phyloP scores from a whole-genome alignment of 1,140 invertebrate species.

The Drosophila athabasca region DNA sequence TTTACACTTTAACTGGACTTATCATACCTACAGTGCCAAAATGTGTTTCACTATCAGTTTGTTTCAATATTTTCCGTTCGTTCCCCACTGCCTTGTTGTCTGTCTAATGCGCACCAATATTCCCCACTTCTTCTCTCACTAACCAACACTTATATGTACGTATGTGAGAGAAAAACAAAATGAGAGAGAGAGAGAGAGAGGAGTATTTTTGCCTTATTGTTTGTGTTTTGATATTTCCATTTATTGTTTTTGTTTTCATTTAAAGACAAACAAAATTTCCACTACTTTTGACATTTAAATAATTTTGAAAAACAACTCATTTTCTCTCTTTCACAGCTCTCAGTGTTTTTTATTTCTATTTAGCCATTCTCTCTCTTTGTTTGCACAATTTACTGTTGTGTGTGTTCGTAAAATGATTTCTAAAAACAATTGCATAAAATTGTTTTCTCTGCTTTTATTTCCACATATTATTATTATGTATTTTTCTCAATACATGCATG shows the following conservation, averaged over 20 bases:
- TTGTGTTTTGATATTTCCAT: constrained; percentile 42
- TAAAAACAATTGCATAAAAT: constrained; percentile 48
- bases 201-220: constrained; percentile 40
- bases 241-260: constrained; percentile 38
- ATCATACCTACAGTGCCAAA: constrained; percentile 40
- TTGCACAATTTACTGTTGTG: constrained; percentile 42
- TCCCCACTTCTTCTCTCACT: constrained; percentile 18
- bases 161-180: constrained; percentile 3
- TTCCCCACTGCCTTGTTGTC: constrained; percentile 53
- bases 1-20: background rate
- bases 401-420: constrained; percentile 23
- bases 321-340: constrained; percentile 5
- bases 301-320: constrained; percentile 18
- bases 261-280: constrained; percentile 43
- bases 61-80: constrained; percentile 50
- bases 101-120: constrained; percentile 58
- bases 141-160: constrained; percentile 7
- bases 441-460: background rate
- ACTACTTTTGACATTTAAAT: constrained; percentile 54
- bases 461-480: background rate
- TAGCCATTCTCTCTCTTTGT: constrained; percentile 39
- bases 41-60: constrained; percentile 71
- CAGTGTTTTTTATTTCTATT: background rate
- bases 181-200: constrained; percentile 11
- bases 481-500: constrained; percentile 11